Percentiles rank a stretch among this genome's conserved stretches.
These are phyloP conservation scores for Theropithecus gelada DNA, from an alignment of 2,113 vertebrate species.

Conservation along the genomic window DNA sequence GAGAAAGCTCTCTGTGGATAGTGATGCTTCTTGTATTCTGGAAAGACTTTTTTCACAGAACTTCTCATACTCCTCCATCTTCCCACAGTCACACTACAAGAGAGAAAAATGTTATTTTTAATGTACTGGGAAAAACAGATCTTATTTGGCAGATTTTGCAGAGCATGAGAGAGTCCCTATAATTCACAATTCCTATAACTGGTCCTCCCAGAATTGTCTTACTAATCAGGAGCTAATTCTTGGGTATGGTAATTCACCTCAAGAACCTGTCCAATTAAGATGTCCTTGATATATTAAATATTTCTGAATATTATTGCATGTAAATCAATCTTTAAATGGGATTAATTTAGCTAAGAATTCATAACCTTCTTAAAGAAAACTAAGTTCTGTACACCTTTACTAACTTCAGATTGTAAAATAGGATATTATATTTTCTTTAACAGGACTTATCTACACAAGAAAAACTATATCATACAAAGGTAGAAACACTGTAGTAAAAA, in stretches of 20 bases:
- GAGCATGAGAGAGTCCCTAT: not conserved
- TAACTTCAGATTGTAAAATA: constrained; percentile 43
- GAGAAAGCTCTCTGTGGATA: constrained; percentile 73
- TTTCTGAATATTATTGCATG: not conserved
- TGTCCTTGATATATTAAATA: not conserved
- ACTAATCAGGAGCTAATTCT: constrained; percentile 19
- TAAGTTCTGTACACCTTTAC: not conserved
- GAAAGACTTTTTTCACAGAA: constrained; percentile 89
- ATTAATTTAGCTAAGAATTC: constrained; percentile 9
- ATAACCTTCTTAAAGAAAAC: not conserved
- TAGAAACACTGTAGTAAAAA: not conserved
- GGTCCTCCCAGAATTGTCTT: not conserved
- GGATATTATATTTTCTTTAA: constrained; percentile 5
- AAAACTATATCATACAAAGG: constrained; percentile 7
- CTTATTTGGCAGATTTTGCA: not conserved
- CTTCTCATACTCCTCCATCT: constrained; percentile 94
- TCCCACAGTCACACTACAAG: constrained; percentile 68
- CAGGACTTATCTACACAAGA: not conserved
- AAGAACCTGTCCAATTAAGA: not conserved
- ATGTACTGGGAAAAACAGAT: not conserved
- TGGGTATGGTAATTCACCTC: not conserved
- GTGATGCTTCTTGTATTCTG: constrained; percentile 84
- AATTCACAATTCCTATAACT: constrained; percentile 16
- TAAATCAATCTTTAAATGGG: constrained; percentile 13
- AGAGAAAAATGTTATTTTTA: constrained; percentile 36